phyloP scores from a whole-genome alignment of 2,797 vertebrate species.

The Buphagus erythrorhynchus region DNA sequence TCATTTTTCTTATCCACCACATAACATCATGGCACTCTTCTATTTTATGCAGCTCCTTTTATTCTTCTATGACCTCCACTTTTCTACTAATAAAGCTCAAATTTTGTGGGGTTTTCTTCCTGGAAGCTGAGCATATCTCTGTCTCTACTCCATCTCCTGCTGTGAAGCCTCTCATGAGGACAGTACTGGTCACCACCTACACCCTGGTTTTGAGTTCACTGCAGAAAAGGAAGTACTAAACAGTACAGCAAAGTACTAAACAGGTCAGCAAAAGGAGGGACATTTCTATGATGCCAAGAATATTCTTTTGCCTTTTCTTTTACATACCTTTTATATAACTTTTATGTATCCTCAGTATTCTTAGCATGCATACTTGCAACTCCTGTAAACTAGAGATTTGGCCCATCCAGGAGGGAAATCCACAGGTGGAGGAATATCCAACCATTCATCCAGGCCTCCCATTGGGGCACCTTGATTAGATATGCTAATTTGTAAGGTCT shows the following conservation, averaged over 20 bases:
- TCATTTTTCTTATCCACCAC: neutral
- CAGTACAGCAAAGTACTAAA: neutral
- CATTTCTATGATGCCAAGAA: neutral
- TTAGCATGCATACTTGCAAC: neutral
- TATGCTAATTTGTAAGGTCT: neutral
- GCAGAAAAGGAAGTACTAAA: neutral
- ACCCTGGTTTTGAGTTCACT: neutral
- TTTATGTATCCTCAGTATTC: neutral
- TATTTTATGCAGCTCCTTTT: neutral
- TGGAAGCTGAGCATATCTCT: neutral
- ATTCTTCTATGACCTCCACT: neutral
- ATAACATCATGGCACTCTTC: neutral
- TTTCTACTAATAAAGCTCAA: neutral
- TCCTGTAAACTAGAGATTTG: neutral
- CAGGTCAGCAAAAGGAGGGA: neutral
- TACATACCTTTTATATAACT: neutral
- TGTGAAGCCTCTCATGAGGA: fast-evolving
- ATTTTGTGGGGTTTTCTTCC: neutral
- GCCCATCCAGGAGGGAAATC: neutral
- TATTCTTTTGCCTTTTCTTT: neutral
- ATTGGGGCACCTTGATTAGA: neutral
- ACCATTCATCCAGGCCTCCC: neutral
- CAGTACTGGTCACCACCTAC: neutral
- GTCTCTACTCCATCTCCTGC: neutral
- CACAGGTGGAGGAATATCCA: neutral